phyloP scores from a whole-genome alignment of 2,888 invertebrate species.

The Malacosoma neustria region DNA sequence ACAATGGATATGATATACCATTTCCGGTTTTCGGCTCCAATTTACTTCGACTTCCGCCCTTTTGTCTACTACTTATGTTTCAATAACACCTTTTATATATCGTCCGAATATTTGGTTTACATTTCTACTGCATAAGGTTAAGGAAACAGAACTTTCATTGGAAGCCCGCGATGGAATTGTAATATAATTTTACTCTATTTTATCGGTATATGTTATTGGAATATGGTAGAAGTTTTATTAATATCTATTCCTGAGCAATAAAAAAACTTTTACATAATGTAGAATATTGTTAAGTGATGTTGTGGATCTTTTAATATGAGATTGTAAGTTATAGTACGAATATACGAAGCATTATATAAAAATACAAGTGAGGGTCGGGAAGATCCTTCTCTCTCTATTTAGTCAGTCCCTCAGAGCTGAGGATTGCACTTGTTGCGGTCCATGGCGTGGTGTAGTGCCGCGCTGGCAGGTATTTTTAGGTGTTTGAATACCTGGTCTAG shows the following conservation, averaged over 20 bases:
- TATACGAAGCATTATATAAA: too few species aligned
- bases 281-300: not conserved
- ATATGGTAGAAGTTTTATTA: not conserved
- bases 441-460: too few species aligned
- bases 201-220: not conserved
- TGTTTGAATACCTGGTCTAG: too few species aligned
- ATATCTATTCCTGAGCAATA: not conserved
- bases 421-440: too few species aligned
- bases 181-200: not conserved
- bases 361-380: too few species aligned
- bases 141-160: not conserved
- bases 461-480: too few species aligned
- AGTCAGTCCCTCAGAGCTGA: too few species aligned
- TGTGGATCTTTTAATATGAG: not conserved
- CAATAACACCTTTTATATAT: not conserved
- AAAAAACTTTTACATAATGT: not conserved
- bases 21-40: conserved; percentile 14
- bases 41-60: conserved; percentile 8
- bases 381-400: too few species aligned
- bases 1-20: conserved; percentile 13
- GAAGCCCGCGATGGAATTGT: not conserved
- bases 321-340: too few species aligned
- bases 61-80: conserved; percentile 1
- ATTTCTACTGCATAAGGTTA: not conserved
- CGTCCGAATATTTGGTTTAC: not conserved